Evolutionary conservation across 2,888 invertebrate genomes (phyloP), one percentile per base, ranked within the genome.

Genomic region (Brachyptera putata): DNA sequence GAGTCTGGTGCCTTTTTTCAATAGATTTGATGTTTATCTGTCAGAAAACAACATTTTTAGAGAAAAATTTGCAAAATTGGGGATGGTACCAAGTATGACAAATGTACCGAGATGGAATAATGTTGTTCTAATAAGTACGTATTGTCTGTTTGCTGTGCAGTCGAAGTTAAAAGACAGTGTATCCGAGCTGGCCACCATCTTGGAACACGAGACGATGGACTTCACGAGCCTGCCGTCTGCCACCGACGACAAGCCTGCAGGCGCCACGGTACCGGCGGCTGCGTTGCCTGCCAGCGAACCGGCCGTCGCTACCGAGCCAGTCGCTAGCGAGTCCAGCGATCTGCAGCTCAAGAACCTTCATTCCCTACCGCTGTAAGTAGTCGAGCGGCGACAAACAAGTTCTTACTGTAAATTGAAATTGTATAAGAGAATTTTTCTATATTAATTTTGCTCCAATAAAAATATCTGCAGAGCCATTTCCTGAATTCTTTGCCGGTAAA

Each of bases 161-260:
- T 24, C 22, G 1, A 26, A 39, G 11, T 16, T 30, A 11, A 76
- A 75, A 63, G 76, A 78, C 68, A 77, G 81, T 41, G 77, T 81
- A 50, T 83, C 86, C 5, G 95, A 95, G 73, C 76, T 96, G 69
- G 92, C 92, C 37, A 94, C 95, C n/a, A 95, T 96, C 64, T 82
- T 91, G 69, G 96, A 96, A 72, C 91, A 95, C 71, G 92, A 93
- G 74, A 83, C 94, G 0, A 91, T 95, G 87, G 85, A 92, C 69
- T 92, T 93, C 72, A 80, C 81, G 13, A 81, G 81, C 60, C 75
- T 79, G 1, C 84, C 84, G 62, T 61, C 67, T 7, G 65, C 53
- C 68, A 70, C 61, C n/a, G 37, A 56, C 21, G 55, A 59, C n/a
- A 53, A 61, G n/a, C 56, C 60, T 22, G 65, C 59, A 30, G 57